Conservation (phyloP, 1,140 invertebrate species). For the Hypsibius dujardini region DNA sequence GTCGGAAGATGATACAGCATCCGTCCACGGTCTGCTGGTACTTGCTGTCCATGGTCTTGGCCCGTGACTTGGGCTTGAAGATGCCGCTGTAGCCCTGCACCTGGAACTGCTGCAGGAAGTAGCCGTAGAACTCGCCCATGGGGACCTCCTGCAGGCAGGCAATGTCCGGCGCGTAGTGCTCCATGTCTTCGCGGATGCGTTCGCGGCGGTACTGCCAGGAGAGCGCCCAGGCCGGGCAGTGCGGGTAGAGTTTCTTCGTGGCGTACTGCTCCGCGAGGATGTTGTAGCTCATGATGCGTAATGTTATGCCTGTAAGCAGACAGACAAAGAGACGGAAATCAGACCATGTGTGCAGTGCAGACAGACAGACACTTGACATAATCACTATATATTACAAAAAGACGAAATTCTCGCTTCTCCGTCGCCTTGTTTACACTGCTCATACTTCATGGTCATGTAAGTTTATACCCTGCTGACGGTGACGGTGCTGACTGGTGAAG, state of each 20-base stretch:
- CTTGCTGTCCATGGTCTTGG: conserved; percentile 90
- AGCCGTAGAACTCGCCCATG: conserved; percentile 34
- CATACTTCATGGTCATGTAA: too few relatives aligned
- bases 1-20: conserved; percentile 89
- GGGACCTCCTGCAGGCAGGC: conserved; percentile 30
- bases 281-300: conserved; percentile 17
- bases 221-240: background rate
- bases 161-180: background rate
- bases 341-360: too few relatives aligned
- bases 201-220: background rate
- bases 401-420: too few relatives aligned
- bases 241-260: background rate
- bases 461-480: too few relatives aligned
- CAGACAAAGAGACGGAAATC: too few relatives aligned
- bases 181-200: conserved; percentile 1
- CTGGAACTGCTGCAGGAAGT: conserved; percentile 33
- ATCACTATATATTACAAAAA: too few relatives aligned
- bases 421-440: too few relatives aligned
- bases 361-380: too few relatives aligned
- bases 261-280: conserved; percentile 16
- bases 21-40: conserved; percentile 96
- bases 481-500: too few relatives aligned
- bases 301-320: background rate
- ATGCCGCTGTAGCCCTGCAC: conserved; percentile 72
- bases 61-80: conserved; percentile 91